A percentile compares a stretch with the other conserved stretches of the same genome.
These are phyloP conservation scores for Hippopotamyrus pictus DNA, from an alignment of 2,797 vertebrate genomes.

Conservation along the genomic window DNA sequence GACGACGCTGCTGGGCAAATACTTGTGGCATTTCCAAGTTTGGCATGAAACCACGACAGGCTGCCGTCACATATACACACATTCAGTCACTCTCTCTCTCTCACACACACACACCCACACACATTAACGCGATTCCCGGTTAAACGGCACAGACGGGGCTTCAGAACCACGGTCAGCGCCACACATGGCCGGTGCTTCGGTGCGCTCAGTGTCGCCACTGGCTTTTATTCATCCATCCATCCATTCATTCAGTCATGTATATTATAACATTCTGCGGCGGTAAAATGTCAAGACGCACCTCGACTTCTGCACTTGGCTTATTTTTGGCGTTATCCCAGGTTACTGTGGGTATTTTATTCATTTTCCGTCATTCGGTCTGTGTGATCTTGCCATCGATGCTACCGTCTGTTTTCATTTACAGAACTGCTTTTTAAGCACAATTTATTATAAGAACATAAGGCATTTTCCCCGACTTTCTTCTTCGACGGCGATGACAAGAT, in stretches of 20 bases:
- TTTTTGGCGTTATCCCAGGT: not conserved
- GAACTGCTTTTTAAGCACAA: not conserved
- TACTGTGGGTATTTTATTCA: not conserved
- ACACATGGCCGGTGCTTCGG: not conserved
- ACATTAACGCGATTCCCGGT: not conserved
- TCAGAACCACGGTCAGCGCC: conserved; percentile 50
- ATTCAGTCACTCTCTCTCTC: not conserved
- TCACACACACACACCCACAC: not conserved
- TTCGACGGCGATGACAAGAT: not conserved
- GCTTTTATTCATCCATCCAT: not conserved
- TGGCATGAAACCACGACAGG: not conserved
- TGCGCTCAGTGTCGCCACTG: not conserved
- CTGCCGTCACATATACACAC: not conserved
- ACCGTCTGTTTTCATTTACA: not conserved
- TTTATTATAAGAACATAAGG: not conserved
- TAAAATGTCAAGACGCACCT: not conserved
- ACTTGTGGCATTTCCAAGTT: conserved; percentile 1
- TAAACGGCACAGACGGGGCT: not conserved
- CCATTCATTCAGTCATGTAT: conserved; percentile 26
- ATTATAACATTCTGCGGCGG: conserved; percentile 34
- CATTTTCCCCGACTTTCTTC: not conserved
- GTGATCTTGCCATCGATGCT: not conserved
- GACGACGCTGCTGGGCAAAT: not conserved
- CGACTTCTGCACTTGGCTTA: conserved; percentile 2
- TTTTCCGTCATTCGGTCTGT: not conserved